Evolutionary conservation across 2,888 invertebrate species (phyloP).

Genomic region (Callyntrura guangdongensis): DNA sequence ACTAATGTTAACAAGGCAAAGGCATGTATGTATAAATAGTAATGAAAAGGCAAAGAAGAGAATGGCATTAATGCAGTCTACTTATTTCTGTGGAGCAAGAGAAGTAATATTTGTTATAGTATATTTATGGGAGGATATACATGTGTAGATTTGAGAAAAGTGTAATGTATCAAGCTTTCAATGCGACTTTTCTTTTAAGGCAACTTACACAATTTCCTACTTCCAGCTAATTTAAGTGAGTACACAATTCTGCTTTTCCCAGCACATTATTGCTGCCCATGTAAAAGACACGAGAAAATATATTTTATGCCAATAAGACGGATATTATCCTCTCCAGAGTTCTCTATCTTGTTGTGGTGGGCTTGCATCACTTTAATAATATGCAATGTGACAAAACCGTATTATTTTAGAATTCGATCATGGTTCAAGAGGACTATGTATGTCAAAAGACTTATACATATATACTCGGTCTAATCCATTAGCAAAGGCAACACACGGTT

Average conservation of each 20-base stretch:
- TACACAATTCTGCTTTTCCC: conserved; percentile 73
- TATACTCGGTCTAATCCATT: not conserved
- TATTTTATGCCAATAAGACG: conserved; percentile 60
- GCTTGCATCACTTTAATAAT: not conserved
- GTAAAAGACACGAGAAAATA: conserved; percentile 52
- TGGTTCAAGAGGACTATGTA: not conserved
- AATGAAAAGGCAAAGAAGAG: conserved; percentile 6
- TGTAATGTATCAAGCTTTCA: conserved; percentile 63
- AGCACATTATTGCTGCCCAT: conserved; percentile 43
- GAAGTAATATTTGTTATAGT: conserved; percentile 47
- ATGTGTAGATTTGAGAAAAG: conserved; percentile 25
- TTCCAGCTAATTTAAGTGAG: conserved; percentile 75
- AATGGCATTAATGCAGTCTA: conserved; percentile 56
- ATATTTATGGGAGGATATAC: not conserved
- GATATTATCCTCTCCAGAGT: conserved; percentile 50
- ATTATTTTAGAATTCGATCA: conserved; percentile 45
- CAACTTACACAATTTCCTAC: conserved; percentile 75
- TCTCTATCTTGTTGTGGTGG: conserved; percentile 13
- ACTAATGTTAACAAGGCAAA: conserved; percentile 36
- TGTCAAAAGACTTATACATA: not conserved
- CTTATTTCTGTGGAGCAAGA: conserved; percentile 6
- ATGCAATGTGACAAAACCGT: conserved; percentile 47
- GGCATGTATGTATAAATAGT: conserved; percentile 44
- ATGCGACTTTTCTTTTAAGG: conserved; percentile 73
- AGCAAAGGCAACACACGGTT: not conserved